A percentile compares a stretch with the other conserved stretches of the same genome.
Conservation (phyloP, 2,797 vertebrate genomes). For the Gila robusta region DNA sequence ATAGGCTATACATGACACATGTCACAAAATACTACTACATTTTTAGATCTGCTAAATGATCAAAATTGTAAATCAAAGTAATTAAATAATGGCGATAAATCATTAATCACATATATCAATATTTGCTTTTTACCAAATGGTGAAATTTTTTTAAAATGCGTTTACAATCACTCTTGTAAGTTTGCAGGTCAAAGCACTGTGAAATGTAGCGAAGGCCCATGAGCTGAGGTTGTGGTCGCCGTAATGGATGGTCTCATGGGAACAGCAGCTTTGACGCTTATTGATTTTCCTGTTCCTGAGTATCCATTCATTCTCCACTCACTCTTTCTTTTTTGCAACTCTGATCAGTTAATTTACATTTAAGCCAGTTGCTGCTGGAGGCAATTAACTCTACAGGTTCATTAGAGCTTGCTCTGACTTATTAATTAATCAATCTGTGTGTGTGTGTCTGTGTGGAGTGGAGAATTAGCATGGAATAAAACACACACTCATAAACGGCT, state of each 20-base stretch:
- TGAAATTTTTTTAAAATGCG: background rate
- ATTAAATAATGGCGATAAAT: background rate
- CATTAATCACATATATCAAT: background rate
- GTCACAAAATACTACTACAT: background rate
- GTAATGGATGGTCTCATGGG: slow-evolving; percentile 59
- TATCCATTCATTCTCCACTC: slow-evolving; percentile 78
- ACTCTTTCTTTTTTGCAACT: slow-evolving; percentile 48
- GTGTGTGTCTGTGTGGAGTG: background rate
- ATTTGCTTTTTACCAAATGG: background rate
- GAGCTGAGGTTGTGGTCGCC: slow-evolving; percentile 39
- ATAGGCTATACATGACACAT: background rate
- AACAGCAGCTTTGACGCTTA: slow-evolving; percentile 69
- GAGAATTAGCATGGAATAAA: background rate
- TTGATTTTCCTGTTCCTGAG: slow-evolving; percentile 77
- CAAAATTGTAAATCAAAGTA: background rate
- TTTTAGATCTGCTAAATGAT: background rate
- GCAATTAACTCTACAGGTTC: slow-evolving; percentile 84
- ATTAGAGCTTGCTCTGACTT: slow-evolving; percentile 70
- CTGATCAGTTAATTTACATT: slow-evolving; percentile 83
- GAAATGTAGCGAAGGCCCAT: slow-evolving; percentile 20
- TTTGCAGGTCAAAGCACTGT: background rate
- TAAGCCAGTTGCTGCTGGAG: slow-evolving; percentile 79
- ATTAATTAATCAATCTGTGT: slow-evolving; percentile 58
- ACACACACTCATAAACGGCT: slow-evolving; percentile 17
- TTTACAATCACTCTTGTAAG: background rate